Evolutionary conservation across 2,888 invertebrate species (phyloP).

Genomic region (Phyllotreta striolata): DNA sequence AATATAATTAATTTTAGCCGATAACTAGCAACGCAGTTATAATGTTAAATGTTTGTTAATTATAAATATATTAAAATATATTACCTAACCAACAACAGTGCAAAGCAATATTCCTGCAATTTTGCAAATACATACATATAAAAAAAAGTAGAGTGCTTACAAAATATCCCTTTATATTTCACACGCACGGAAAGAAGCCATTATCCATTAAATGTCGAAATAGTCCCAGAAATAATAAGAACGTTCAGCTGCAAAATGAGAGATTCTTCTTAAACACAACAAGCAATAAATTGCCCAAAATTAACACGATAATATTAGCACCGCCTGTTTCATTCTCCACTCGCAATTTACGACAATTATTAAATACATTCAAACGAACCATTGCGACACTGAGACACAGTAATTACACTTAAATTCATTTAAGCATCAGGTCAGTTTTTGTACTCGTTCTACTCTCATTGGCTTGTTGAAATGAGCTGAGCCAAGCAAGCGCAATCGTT

Average conservation of each 20-base stretch:
- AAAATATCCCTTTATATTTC: conserved; percentile 54
- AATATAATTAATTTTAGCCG: conserved; percentile 51
- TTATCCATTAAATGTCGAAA: conserved; percentile 42
- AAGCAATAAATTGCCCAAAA: conserved; percentile 54
- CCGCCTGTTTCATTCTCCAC: conserved; percentile 45
- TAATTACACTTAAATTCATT: too few relatives aligned
- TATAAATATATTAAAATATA: conserved; percentile 54
- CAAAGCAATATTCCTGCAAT: conserved; percentile 46
- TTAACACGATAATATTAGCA: conserved; percentile 54
- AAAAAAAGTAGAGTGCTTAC: conserved; percentile 53
- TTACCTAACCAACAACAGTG: conserved; percentile 59
- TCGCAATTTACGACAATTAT: conserved; percentile 18
- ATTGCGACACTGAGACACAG: conserved; percentile 17
- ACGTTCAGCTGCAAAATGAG: conserved; percentile 29
- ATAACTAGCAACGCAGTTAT: conserved; percentile 54
- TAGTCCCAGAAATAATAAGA: conserved; percentile 38
- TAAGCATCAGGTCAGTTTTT: too few relatives aligned
- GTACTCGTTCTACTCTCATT: too few relatives aligned
- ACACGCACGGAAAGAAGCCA: conserved; percentile 56
- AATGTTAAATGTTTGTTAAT: conserved; percentile 47
- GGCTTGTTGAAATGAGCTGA: too few relatives aligned
- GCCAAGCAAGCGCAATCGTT: too few relatives aligned
- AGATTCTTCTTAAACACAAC: conserved; percentile 47
- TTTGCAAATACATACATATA: conserved; percentile 41
- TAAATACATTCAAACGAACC: conserved; percentile 26